Percentiles rank a stretch among this genome's conserved stretches.
These are phyloP conservation scores for Ectemnius lituratus DNA, from an alignment of 2,888 invertebrate genomes.

Conservation along the genomic window DNA sequence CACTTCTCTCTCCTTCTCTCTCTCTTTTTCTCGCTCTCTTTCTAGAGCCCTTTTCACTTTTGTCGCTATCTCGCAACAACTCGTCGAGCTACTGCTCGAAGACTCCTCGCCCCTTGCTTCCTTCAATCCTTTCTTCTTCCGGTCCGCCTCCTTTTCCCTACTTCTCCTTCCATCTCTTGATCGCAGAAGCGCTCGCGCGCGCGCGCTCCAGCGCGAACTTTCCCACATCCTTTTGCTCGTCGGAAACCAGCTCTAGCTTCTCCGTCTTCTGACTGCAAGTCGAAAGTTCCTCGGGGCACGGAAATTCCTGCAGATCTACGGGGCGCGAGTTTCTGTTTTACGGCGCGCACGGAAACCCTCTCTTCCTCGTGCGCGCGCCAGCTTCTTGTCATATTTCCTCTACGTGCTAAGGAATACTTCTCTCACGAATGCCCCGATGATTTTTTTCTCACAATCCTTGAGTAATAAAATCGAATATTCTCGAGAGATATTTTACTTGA, in stretches of 20 bases:
- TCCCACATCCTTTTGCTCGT: background rate
- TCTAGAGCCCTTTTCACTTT: slow-evolving; percentile 23
- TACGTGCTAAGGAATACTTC: background rate
- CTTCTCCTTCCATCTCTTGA: background rate
- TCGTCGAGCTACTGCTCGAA: background rate
- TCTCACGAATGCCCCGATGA: background rate
- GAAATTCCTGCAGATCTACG: background rate
- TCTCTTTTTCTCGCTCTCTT: slow-evolving; percentile 4
- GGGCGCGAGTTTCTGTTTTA: slow-evolving; percentile 5
- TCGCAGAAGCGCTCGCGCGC: too few relatives aligned
- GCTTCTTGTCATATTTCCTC: background rate
- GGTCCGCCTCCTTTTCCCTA: slow-evolving; percentile 5
- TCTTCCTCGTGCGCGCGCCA: background rate
- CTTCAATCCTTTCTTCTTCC: too few relatives aligned
- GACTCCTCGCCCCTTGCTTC: background rate
- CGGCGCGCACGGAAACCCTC: background rate
- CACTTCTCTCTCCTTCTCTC: slow-evolving; percentile 4
- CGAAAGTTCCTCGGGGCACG: background rate
- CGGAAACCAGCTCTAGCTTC: background rate
- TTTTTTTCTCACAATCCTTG: background rate
- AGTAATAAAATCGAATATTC: too few relatives aligned
- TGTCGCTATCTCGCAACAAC: slow-evolving; percentile 25
- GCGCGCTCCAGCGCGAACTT: background rate
- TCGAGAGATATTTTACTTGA: too few relatives aligned
- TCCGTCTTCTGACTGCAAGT: background rate